A percentile compares a stretch with the other conserved stretches of the same genome.
phyloP scores from a whole-genome alignment of 2,113 vertebrate species.

The Crotalus viridis region DNA sequence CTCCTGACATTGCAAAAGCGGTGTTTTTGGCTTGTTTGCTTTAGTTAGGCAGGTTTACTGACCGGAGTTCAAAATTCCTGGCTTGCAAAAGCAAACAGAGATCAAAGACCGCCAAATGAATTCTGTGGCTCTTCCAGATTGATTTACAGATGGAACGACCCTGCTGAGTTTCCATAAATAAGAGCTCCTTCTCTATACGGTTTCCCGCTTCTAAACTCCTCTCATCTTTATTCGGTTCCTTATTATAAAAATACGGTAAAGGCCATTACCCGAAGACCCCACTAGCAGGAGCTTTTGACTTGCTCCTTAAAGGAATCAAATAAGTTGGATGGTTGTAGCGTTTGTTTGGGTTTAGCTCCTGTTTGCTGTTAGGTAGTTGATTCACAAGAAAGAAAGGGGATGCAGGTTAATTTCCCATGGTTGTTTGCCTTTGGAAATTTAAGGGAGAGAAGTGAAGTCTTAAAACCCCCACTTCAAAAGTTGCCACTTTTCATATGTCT shows the following conservation, averaged over 20 bases:
- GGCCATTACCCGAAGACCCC: not conserved
- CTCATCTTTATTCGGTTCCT: not conserved
- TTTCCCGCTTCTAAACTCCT: not conserved
- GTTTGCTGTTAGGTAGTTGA: not conserved
- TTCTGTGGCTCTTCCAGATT: conserved; percentile 54
- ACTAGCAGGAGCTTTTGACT: not conserved
- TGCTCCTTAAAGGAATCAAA: not conserved
- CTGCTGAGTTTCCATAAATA: conserved; percentile 35
- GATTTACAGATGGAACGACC: conserved; percentile 16
- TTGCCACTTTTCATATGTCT: not conserved
- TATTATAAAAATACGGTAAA: not conserved
- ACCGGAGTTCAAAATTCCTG: conserved; percentile 63
- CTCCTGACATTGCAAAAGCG: conserved; percentile 67
- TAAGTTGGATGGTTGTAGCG: conserved; percentile 41
- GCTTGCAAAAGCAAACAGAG: conserved; percentile 67
- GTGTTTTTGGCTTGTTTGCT: conserved; percentile 56
- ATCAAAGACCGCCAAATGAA: conserved; percentile 68
- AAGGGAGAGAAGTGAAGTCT: not conserved
- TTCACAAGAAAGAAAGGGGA: conserved; percentile 34
- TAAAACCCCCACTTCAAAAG: not conserved
- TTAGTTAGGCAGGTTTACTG: conserved; percentile 54
- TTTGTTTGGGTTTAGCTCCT: conserved; percentile 10
- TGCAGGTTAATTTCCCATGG: conserved; percentile 43
- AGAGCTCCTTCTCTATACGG: conserved; percentile 11
- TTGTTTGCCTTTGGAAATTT: conserved; percentile 19